phyloP scores from a whole-genome alignment of 2,888 invertebrate species.

The Nomada lathburiana region DNA sequence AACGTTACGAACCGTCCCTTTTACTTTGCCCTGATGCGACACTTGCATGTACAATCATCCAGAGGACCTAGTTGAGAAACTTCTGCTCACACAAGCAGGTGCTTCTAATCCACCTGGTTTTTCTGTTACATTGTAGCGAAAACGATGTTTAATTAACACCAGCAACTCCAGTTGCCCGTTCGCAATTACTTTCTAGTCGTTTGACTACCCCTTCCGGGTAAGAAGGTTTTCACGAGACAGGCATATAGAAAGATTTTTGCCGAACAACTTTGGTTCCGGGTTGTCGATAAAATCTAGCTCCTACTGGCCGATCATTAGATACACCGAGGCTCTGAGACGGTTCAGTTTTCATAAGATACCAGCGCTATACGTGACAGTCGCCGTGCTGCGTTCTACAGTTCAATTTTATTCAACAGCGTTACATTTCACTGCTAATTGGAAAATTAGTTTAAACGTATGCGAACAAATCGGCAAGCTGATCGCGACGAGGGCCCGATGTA shows the following conservation, averaged over 20 bases:
- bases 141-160: slow-evolving; percentile 22
- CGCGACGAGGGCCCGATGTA: slow-evolving; percentile 36
- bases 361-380: slow-evolving; percentile 13
- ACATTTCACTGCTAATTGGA: slow-evolving; percentile 62
- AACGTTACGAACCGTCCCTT: too few species aligned
- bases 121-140: not conserved
- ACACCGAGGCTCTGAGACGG: slow-evolving; percentile 17
- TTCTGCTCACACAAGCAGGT: not conserved
- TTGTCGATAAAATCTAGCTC: slow-evolving; percentile 32
- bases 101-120: not conserved
- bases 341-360: slow-evolving; percentile 28
- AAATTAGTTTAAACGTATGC: slow-evolving; percentile 60
- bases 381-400: slow-evolving; percentile 48
- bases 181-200: slow-evolving; percentile 10
- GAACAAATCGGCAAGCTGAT: slow-evolving; percentile 51
- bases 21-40: not conserved
- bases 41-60: not conserved
- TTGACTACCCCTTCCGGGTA: not conserved
- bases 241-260: not conserved
- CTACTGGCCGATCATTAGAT: slow-evolving; percentile 35
- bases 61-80: not conserved
- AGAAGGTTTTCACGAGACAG: not conserved
- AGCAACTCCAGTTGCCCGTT: not conserved
- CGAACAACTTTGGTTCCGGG: not conserved
- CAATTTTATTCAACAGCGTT: slow-evolving; percentile 51